A percentile compares a stretch with the other conserved stretches of the same genome.
Evolutionary conservation across 2,888 invertebrate genomes (phyloP).

Genomic region (Tetranychus piercei): DNA sequence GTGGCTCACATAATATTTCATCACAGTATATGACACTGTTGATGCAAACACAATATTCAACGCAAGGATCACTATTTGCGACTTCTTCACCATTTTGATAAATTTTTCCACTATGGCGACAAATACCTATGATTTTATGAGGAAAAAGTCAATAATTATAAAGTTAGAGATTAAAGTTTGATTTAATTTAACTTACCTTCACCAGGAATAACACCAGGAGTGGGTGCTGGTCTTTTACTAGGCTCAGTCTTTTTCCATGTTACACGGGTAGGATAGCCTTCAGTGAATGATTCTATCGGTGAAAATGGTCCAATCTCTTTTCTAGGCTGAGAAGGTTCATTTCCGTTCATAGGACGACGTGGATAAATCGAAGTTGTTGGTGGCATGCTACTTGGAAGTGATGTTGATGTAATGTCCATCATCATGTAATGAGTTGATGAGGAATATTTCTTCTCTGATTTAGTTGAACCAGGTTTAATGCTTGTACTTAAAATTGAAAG

Average conservation of each 20-base stretch:
- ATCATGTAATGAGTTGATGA: neutral
- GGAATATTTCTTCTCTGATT: neutral
- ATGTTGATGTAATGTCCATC: neutral
- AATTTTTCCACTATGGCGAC: conserved; percentile 44
- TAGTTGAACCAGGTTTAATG: neutral
- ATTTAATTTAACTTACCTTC: conserved; percentile 23
- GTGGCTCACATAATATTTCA: conserved; percentile 23
- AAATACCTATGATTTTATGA: conserved; percentile 22
- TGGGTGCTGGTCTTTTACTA: conserved; percentile 22
- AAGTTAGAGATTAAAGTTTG: neutral
- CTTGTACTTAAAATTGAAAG: neutral
- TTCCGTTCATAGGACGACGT: neutral
- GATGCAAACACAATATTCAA: conserved; percentile 24
- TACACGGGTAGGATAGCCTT: neutral
- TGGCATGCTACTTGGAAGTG: neutral
- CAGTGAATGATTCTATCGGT: neutral
- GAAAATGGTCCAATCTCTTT: conserved; percentile 6
- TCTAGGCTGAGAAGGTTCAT: conserved; percentile 7
- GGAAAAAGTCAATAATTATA: conserved; percentile 6
- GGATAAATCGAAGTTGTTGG: neutral
- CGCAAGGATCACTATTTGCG: conserved; percentile 23
- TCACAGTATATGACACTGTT: conserved; percentile 27
- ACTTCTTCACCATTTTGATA: conserved; percentile 56
- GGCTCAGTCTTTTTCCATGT: conserved; percentile 13
- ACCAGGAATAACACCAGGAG: conserved; percentile 24